Evolutionary conservation across 2,888 invertebrate species (phyloP).

Genomic region (Hirtodrosophila histrioides): DNA sequence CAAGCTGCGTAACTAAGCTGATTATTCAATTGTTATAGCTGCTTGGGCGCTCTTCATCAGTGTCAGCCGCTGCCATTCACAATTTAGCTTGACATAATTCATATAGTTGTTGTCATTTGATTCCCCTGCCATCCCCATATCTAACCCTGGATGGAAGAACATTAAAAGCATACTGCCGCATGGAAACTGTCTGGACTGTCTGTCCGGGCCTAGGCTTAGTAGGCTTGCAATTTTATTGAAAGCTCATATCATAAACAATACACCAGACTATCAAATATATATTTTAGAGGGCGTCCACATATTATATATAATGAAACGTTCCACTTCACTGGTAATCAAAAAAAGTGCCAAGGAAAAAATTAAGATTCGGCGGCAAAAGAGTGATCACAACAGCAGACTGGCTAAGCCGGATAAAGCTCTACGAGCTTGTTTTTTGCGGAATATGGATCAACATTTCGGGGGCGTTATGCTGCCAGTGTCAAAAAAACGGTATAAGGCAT

Average conservation of each 20-base stretch:
- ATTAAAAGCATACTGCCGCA: conserved; percentile 36
- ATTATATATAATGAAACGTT: too few relatives aligned
- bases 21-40: conserved; percentile 78
- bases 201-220: conserved; percentile 1
- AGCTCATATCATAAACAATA: too few relatives aligned
- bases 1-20: conserved; percentile 64
- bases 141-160: conserved; percentile 38
- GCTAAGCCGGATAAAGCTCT: conserved; percentile 14
- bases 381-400: too few relatives aligned
- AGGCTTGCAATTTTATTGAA: too few relatives aligned
- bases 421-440: conserved; percentile 41
- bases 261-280: too few relatives aligned
- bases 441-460: conserved; percentile 32
- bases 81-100: conserved; percentile 69
- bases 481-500: conserved; percentile 3
- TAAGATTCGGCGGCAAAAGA: too few relatives aligned
- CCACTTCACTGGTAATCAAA: too few relatives aligned
- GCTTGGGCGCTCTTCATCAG: conserved; percentile 63
- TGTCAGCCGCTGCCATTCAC: conserved; percentile 53
- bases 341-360: too few relatives aligned
- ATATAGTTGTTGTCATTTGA: conserved; percentile 30
- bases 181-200: conserved; percentile 23
- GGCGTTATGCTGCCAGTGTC: conserved; percentile 39
- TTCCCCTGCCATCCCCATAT: conserved; percentile 4
- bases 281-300: too few relatives aligned